Conservation (phyloP, 2,888 invertebrate species). For the Lycaena phlaeas region DNA sequence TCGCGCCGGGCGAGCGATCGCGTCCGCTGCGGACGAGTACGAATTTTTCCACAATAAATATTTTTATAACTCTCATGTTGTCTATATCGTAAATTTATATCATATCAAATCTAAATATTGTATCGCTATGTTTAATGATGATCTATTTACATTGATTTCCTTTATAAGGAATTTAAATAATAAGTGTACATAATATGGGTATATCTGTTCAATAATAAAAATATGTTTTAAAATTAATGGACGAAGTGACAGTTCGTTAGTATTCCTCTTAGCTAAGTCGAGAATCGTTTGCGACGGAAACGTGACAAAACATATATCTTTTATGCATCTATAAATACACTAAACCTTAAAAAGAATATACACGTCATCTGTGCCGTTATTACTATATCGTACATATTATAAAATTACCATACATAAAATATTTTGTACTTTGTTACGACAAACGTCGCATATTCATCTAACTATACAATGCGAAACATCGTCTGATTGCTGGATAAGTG, state of each 20-base stretch:
- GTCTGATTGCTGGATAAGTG: constrained; percentile 20
- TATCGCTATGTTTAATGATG: constrained; percentile 49
- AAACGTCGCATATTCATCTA: constrained; percentile 52
- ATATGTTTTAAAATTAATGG: constrained; percentile 70
- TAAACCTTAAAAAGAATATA: constrained; percentile 64
- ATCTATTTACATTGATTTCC: constrained; percentile 62
- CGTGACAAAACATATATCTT: constrained; percentile 57
- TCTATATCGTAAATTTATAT: constrained; percentile 44
- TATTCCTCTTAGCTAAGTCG: constrained; percentile 64
- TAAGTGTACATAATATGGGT: constrained; percentile 60
- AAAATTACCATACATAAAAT: constrained; percentile 70
- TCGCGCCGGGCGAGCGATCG: neutral
- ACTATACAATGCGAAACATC: constrained; percentile 43
- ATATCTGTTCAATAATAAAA: constrained; percentile 63
- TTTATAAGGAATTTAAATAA: constrained; percentile 57
- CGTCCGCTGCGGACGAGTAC: constrained; percentile 14
- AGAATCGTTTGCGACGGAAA: constrained; percentile 70
- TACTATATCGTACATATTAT: constrained; percentile 64
- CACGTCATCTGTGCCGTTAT: constrained; percentile 58
- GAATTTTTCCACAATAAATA: constrained; percentile 39
- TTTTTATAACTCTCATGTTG: constrained; percentile 51
- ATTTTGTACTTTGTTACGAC: constrained; percentile 73
- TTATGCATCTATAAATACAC: constrained; percentile 46
- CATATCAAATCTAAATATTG: constrained; percentile 53
- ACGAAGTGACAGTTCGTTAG: constrained; percentile 72